These are phyloP conservation scores for Campoletis raptor DNA, from an alignment of 2,888 invertebrate species.

Conservation along the genomic window DNA sequence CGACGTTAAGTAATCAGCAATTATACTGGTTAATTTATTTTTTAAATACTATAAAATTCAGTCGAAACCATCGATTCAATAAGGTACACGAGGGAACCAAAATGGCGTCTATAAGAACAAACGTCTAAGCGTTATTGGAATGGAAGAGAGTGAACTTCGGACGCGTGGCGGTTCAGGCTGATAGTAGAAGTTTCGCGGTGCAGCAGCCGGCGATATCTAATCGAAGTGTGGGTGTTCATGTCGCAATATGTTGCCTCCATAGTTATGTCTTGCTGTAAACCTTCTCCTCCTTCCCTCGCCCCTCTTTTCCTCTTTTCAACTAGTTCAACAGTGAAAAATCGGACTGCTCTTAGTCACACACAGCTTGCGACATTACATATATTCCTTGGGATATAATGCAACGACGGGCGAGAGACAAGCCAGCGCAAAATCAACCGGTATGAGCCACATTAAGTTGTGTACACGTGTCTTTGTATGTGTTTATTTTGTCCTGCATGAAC, in stretches of 20 bases:
- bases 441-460: constrained; percentile 6
- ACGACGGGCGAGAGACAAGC: constrained; percentile 30
- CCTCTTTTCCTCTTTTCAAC: constrained; percentile 70
- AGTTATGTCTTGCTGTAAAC: constrained; percentile 75
- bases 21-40: too few species aligned
- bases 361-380: constrained; percentile 80
- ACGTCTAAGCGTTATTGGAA: neutral
- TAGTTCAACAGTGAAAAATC: constrained; percentile 82
- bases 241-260: constrained; percentile 81
- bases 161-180: constrained; percentile 64
- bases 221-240: constrained; percentile 82
- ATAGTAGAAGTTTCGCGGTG: constrained; percentile 66
- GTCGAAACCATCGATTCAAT: neutral
- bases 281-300: neutral
- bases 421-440: constrained; percentile 36
- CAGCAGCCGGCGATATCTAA: constrained; percentile 74
- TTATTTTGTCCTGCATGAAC: constrained; percentile 81
- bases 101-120: neutral
- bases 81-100: neutral
- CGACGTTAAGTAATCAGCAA: too few species aligned
- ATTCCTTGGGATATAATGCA: constrained; percentile 16
- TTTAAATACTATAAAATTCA: neutral
- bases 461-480: constrained; percentile 22
- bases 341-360: constrained; percentile 82
- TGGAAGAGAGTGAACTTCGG: constrained; percentile 64